Conservation (phyloP, 2,113 vertebrate species). For the Rhea pennata region DNA sequence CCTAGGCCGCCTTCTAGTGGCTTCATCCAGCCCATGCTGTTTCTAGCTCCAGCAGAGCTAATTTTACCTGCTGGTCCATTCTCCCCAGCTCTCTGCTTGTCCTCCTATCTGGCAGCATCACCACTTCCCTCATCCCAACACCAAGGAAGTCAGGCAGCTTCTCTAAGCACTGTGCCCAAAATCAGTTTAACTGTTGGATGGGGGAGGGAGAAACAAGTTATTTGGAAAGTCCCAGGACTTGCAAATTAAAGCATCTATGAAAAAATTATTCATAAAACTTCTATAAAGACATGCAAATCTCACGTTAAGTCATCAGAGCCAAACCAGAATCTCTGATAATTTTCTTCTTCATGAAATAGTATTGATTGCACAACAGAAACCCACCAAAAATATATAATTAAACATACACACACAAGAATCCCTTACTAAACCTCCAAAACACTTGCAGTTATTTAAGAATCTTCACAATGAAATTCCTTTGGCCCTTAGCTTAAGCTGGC, state of each 20-base stretch:
- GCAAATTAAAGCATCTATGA: background rate
- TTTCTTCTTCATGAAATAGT: background rate
- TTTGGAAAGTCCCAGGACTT: background rate
- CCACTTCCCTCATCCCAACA: background rate
- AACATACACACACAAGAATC: background rate
- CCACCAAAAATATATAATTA: background rate
- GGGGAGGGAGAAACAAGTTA: background rate
- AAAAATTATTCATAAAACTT: conserved; percentile 23
- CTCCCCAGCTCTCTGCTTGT: background rate
- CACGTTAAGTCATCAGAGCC: background rate
- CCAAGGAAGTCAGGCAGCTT: background rate
- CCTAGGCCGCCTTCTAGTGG: background rate
- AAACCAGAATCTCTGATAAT: background rate
- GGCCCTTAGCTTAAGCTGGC: background rate
- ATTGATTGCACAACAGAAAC: background rate
- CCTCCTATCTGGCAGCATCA: background rate
- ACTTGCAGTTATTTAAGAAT: background rate
- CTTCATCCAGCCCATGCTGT: background rate
- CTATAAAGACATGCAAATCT: conserved; percentile 53
- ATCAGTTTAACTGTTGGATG: background rate
- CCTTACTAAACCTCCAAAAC: background rate
- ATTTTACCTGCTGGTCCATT: background rate
- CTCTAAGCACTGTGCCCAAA: background rate
- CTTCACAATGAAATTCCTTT: background rate
- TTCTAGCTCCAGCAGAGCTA: background rate